These are phyloP conservation scores for Chiroxiphia lanceolata DNA, from an alignment of 2,797 vertebrate species.

Conservation along the genomic window DNA sequence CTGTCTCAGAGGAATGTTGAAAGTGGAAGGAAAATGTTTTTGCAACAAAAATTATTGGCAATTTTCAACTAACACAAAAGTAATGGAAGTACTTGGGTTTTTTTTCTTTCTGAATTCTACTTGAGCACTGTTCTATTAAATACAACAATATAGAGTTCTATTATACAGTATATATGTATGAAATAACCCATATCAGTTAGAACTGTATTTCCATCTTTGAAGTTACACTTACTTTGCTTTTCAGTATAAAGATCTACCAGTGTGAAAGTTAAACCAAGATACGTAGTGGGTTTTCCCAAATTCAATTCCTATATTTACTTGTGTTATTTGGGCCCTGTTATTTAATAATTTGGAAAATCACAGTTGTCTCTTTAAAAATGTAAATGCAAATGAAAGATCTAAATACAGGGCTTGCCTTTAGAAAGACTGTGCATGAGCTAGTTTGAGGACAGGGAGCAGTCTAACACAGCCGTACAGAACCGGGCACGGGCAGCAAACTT, in stretches of 20 bases:
- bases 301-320: neutral
- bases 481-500: neutral
- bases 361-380: neutral
- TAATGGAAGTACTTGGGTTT: neutral
- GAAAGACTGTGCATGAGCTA: neutral
- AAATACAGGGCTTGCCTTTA: neutral
- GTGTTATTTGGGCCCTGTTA: neutral
- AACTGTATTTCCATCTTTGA: neutral
- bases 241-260: neutral
- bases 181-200: neutral
- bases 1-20: constrained; percentile 28
- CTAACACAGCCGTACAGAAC: neutral
- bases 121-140: neutral
- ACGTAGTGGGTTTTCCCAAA: neutral
- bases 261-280: neutral
- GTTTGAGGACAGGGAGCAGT: neutral
- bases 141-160: neutral
- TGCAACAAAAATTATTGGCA: constrained; percentile 54
- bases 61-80: constrained; percentile 33
- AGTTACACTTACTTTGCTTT: neutral
- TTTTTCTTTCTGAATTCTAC: neutral
- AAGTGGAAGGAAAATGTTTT: constrained; percentile 56
- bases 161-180: neutral
- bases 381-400: neutral
- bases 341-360: neutral